phyloP scores from a whole-genome alignment of 1,140 invertebrate genomes.

The Drosophila novamexicana region DNA sequence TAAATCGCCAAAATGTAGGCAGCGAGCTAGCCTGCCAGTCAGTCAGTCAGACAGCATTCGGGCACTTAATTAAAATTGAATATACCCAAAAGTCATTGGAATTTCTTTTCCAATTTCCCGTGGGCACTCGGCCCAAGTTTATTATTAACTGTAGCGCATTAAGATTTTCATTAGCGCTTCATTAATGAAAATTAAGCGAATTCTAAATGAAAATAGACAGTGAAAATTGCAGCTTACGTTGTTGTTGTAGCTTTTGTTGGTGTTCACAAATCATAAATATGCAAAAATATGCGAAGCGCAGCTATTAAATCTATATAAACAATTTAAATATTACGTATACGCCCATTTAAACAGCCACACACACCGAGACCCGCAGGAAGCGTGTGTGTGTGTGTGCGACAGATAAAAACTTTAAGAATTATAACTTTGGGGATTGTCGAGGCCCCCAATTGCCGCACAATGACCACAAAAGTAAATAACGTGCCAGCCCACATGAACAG shows the following conservation, averaged over 20 bases:
- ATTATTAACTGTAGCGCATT: slow-evolving; percentile 49
- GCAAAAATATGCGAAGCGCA: slow-evolving; percentile 45
- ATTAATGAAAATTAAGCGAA: slow-evolving; percentile 74
- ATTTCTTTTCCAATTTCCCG: slow-evolving; percentile 6
- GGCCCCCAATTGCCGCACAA: slow-evolving; percentile 55
- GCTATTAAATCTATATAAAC: slow-evolving; percentile 29
- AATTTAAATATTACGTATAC: slow-evolving; percentile 67
- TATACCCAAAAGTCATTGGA: slow-evolving; percentile 47
- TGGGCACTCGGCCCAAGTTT: slow-evolving; percentile 18
- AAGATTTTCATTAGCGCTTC: slow-evolving; percentile 67
- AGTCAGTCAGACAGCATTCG: slow-evolving; percentile 4
- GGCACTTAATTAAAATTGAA: slow-evolving; percentile 76
- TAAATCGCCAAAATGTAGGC: slow-evolving; percentile 66
- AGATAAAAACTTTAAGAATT: slow-evolving; percentile 83
- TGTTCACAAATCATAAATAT: slow-evolving; percentile 78
- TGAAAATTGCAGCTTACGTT: slow-evolving; percentile 29
- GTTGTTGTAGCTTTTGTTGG: slow-evolving; percentile 37
- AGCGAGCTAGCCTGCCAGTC: slow-evolving; percentile 8
- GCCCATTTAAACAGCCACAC: slow-evolving; percentile 68
- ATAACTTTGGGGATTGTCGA: slow-evolving; percentile 78
- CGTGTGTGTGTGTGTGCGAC: slow-evolving; percentile 28
- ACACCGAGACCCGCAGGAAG: not conserved
- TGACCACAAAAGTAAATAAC: slow-evolving; percentile 82
- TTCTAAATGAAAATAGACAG: slow-evolving; percentile 74
- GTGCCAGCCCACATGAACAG: slow-evolving; percentile 41